Evolutionary conservation across 1,140 invertebrate genomes (phyloP), one percentile per base, ranked within the genome.

Genomic region (Phymastichus coffea): DNA sequence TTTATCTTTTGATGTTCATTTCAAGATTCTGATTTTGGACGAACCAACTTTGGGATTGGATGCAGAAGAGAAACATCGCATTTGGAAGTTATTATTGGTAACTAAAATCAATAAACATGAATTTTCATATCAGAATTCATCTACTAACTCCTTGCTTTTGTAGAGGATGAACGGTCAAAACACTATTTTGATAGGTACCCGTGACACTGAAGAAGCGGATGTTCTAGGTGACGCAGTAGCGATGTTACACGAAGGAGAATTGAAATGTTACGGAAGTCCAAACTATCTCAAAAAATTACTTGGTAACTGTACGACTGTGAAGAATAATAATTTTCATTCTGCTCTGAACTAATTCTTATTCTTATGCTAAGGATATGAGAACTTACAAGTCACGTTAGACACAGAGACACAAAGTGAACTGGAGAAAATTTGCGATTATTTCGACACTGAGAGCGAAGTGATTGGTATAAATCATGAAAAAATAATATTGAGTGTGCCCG

Each of bases 131-230:
- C n/a, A n/a, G n/a, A n/a, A n/a, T n/a, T n/a, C n/a, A n/a, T n/a
- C n/a, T n/a, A n/a, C n/a, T n/a, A n/a, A n/a, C n/a, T n/a, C n/a
- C n/a, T n/a, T n/a, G n/a, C n/a, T n/a, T n/a, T n/a, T 62, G 2
- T 20, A 73, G 74, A 71, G 75, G 63, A 66, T 83, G 59, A 76
- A 84, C 60, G 85, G 81, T 48, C 76, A 84, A 14, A 82, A 90
- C 35, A 96, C 94, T 1, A 91, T 98, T 67, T 77, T 98, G 4
- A 83, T 98, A 2, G 96, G 94, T 2, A 98, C 96, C 1, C 96
- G 98, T 77, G 97, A 94, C 75, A 97, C 98, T 94, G 96, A 98
- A 78, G 96, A 99, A 81, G 96, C 96, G 9, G 95, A 99, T 78
- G 84, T 92, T 17, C 81, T 98, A 1, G 95, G 94, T 1, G 94